phyloP scores from a whole-genome alignment of 1,140 invertebrate species.

The Phthorimaea operculella region DNA sequence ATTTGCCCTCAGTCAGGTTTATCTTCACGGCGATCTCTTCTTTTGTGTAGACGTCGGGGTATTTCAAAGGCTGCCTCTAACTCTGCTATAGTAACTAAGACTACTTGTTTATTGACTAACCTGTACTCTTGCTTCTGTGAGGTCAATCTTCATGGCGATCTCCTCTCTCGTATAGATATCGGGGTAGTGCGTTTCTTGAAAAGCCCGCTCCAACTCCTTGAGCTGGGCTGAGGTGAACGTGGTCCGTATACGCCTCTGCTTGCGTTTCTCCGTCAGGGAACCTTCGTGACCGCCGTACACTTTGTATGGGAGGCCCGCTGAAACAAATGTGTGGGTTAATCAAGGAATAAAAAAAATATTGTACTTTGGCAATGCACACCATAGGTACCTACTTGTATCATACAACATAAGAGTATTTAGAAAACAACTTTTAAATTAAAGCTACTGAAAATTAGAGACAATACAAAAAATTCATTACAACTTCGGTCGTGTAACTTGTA shows the following conservation, averaged over 20 bases:
- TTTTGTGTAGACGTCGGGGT: conserved; percentile 98
- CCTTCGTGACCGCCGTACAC: conserved; percentile 87
- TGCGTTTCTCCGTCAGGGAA: conserved; percentile 86
- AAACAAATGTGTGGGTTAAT: conserved; percentile 11
- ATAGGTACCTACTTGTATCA: not conserved
- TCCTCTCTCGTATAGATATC: conserved; percentile 99
- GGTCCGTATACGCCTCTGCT: conserved; percentile 93
- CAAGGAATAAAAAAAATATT: not conserved
- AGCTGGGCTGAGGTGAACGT: conserved; percentile 97
- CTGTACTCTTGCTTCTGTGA: conserved; percentile 98
- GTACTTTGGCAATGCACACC: not conserved
- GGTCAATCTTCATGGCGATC: conserved; percentile 97
- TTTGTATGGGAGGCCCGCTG: conserved; percentile 87
- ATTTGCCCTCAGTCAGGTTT: conserved; percentile 96
- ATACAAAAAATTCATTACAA: no score
- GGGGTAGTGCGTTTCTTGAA: conserved; percentile 98
- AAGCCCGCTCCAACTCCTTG: conserved; percentile 96
- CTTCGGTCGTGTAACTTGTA: no score
- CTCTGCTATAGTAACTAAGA: conserved; percentile 73
- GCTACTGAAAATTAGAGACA: no score
- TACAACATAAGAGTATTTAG: no score
- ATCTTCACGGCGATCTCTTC: conserved; percentile 99
- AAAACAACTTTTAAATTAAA: not conserved
- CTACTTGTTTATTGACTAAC: conserved; percentile 66
- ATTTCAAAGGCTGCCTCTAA: conserved; percentile 97